Evolutionary conservation across 2,797 vertebrate species (phyloP), one percentile per base, ranked within the genome.

Genomic region (Muraenolepis orangiensis): DNA sequence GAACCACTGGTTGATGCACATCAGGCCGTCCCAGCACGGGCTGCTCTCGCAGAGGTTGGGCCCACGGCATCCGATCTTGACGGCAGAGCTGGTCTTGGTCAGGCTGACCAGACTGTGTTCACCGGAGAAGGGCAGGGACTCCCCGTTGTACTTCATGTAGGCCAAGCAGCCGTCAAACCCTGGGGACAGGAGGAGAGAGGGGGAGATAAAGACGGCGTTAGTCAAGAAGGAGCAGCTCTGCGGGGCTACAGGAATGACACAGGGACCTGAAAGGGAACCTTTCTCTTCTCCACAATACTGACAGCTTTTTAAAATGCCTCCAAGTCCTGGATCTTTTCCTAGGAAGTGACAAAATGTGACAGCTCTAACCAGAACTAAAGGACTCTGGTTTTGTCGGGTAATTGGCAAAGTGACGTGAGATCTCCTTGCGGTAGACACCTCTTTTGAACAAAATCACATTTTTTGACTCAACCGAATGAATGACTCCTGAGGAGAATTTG

Each of bases 1-100:
- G 2, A 95, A 95, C 98, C 98, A 99, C 88, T 96, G 96, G 87
- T 98, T 96, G 76, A 99, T 90, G 66, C 98, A 99, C 94, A 99
- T 94, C 31, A 98, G 83, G 18, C 95, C 95, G 0, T 96, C 96
- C 95, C 93, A 95, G 88, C 98, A 99, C 0, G 97, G 97, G 75
- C 86, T 92, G 88, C 96, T 98, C 87, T 95, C 96, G 0, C 98
- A 99, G 38, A 99, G 86, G 81, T 97, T 91, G 1, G 98, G 98
- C 8, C 98, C 98, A 0, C 97, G 94, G 81, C 98, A 99, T 82
- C 98, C 98, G 0, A 95, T 94, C 90, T 95, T 96, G 78, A 98
- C 95, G 0, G 93, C 92, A 0, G 91, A 90, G 29, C 97, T 94
- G 0, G 95, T 95, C 80, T 91, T 95, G 4, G 94, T 95, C 68